Base-by-base conservation (phyloP, 2,113 vertebrate species). In the Oenanthe oenanthe region DNA sequence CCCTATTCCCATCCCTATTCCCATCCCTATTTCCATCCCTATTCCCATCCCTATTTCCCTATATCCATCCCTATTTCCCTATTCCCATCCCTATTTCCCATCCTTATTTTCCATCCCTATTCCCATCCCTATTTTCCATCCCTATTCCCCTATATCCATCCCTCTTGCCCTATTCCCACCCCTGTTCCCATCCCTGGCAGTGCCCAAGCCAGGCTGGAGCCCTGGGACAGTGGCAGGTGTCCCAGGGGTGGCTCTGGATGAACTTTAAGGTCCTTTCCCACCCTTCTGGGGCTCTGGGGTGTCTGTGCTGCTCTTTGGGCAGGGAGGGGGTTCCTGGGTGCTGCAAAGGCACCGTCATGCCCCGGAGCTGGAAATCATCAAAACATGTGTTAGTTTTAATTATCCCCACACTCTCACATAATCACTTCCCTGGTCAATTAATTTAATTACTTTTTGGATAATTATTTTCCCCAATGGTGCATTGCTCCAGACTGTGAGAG, bases 361-460 rank as follows among this genome's bases (percentile, higher is more conserved):
- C 86, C 90, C 71, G 20, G 50, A 91, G 80, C 85, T 54, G 38
- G 21, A 89, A 93, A 75, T 43, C 91, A 97, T 57, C 80, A 84
- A 93, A 96, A 96, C 83, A 78, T 72, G 81, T 88, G 84, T 76
- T 94, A 26, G 47, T 36, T 96, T 95, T 95, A 93, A 96, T 97
- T 96, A 93, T 88, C 89, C 85, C 73, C 83, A 68, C 47, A 76
- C 71, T 50, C 85, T 73, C 72, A 19, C 85, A 89, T 88, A 95
- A 93, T 89, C 80, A 9, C 89, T 96, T 96, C 88, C 88, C 83
- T 82, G 94, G 93, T 96, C 95, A 97, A 96, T 97, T 97, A 96
- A 96, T 96, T 96, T 95, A 94, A 97, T 96, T 94, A 92, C 92
- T 85, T 92, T 96, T 94, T 63, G 84, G 68, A 38, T 93, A 91